These are phyloP conservation scores for Calephelis virginiensis DNA, from an alignment of 1,140 invertebrate genomes.

Conservation along the genomic window DNA sequence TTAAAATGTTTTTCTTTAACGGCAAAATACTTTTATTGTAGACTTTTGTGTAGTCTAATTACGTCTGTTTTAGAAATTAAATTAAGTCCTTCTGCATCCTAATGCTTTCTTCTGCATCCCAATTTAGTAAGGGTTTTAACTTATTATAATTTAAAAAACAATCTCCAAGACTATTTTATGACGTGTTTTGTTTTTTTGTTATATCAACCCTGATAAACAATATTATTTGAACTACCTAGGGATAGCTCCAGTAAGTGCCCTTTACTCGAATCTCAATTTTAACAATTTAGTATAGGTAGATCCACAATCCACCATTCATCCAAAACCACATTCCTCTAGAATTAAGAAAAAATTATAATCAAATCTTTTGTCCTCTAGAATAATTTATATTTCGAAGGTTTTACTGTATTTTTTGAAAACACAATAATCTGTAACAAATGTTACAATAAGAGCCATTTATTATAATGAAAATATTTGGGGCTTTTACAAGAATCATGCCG, in stretches of 20 bases:
- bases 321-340: constrained; percentile 70
- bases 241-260: constrained; percentile 67
- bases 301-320: constrained; percentile 37
- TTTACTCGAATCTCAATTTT: constrained; percentile 49
- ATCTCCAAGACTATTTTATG: no score
- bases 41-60: no score
- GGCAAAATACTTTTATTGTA: no score
- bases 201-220: not conserved
- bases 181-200: not conserved
- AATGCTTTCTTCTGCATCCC: no score
- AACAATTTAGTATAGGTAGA: constrained; percentile 38
- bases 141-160: no score
- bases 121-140: no score
- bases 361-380: constrained; percentile 28
- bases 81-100: no score
- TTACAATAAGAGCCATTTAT: constrained; percentile 1
- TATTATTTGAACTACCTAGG: constrained; percentile 19
- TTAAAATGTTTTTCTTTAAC: no score
- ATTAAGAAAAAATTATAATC: constrained; percentile 44
- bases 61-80: no score
- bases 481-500: no score
- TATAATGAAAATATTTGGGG: no score
- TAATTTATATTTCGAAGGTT: constrained; percentile 16
- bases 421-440: constrained; percentile 1
- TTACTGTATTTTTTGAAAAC: constrained; percentile 17